Percentiles rank a stretch among this genome's conserved stretches.
These are phyloP conservation scores for Porites rus DNA, from an alignment of 92 coral and sea anemone species.

Conservation along the genomic window DNA sequence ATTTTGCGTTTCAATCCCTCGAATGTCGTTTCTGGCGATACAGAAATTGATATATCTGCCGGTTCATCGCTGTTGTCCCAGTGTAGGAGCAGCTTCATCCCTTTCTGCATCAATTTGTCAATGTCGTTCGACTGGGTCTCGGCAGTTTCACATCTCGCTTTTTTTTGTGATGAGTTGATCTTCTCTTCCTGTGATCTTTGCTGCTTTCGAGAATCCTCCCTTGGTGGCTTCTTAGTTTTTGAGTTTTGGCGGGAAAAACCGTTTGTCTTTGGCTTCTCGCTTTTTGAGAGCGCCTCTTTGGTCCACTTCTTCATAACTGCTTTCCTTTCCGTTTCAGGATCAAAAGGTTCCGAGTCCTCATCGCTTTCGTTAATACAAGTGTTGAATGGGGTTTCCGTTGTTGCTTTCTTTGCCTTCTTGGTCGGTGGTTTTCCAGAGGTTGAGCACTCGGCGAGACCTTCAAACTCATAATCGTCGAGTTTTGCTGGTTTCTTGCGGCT, in stretches of 20 bases:
- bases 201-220: too few relatives aligned
- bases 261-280: conserved; percentile 4
- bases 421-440: background rate
- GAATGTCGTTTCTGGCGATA: conserved; percentile 23
- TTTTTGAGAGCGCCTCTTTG: conserved; percentile 19
- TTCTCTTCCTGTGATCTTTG: too few relatives aligned
- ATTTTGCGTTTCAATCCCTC: conserved; percentile 26
- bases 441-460: background rate
- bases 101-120: conserved; percentile 22
- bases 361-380: background rate
- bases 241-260: conserved; percentile 33
- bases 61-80: conserved; percentile 7
- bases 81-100: conserved; percentile 1
- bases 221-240: conserved; percentile 1
- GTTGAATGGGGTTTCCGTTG: background rate
- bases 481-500: conserved; percentile 37
- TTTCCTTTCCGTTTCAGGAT: conserved; percentile 10
- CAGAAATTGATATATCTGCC: conserved; percentile 26
- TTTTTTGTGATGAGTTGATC: background rate
- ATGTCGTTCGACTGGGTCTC: conserved; percentile 13
- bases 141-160: conserved; percentile 14
- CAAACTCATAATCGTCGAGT: background rate
- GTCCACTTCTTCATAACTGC: conserved; percentile 15
- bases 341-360: conserved; percentile 22
- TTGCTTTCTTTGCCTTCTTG: background rate